These are phyloP conservation scores for Nomada ruficornis DNA, from an alignment of 2,888 invertebrate species.

Conservation along the genomic window DNA sequence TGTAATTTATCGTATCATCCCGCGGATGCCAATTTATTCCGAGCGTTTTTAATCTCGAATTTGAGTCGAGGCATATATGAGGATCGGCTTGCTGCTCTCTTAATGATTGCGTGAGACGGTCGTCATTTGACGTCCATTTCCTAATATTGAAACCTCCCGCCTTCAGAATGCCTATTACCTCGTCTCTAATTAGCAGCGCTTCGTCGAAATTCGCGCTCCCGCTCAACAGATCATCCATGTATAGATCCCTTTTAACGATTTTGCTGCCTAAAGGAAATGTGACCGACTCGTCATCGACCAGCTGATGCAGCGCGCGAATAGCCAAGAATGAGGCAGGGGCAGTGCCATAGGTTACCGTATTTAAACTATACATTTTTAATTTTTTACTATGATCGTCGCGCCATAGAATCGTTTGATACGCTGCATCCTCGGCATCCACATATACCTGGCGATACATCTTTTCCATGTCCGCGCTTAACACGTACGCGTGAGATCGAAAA, in stretches of 20 bases:
- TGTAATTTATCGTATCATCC: neutral
- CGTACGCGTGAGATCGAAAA: too few species aligned
- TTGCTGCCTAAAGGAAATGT: neutral
- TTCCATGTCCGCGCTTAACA: too few species aligned
- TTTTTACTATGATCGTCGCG: too few species aligned
- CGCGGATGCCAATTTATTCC: neutral
- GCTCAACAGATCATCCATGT: slow-evolving; percentile 4
- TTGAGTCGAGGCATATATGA: neutral
- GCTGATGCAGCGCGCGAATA: neutral
- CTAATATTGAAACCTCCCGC: neutral
- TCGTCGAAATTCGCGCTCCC: neutral
- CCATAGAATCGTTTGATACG: too few species aligned
- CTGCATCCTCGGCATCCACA: too few species aligned
- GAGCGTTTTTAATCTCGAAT: neutral
- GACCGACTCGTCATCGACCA: neutral
- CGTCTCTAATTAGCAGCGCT: neutral
- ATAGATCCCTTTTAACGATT: neutral
- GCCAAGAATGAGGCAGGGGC: neutral
- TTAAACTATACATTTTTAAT: too few species aligned
- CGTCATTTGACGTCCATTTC: neutral
- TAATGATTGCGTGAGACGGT: neutral
- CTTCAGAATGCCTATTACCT: slow-evolving; percentile 2
- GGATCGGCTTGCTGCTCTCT: neutral
- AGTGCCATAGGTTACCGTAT: neutral
- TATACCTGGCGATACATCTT: too few species aligned